These are phyloP conservation scores for Aplysia californica DNA, from an alignment of 1,140 invertebrate species.

Conservation along the genomic window DNA sequence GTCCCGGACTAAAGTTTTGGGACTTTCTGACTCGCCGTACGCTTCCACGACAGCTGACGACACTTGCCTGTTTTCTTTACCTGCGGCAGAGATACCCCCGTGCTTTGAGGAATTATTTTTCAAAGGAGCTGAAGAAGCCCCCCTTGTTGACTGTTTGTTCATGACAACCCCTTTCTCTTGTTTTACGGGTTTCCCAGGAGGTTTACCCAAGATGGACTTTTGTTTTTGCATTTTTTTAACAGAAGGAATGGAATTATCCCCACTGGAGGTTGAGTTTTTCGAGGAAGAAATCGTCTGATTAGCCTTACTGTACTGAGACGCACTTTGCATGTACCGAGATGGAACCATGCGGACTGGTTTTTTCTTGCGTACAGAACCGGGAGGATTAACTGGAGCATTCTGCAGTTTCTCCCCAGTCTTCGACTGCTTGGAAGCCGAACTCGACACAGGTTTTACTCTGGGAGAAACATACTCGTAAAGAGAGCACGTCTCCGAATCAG, in stretches of 20 bases:
- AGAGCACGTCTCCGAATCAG: slow-evolving; percentile 21
- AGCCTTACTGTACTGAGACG: neutral
- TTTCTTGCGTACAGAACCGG: neutral
- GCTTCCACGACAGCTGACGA: neutral
- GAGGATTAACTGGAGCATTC: neutral
- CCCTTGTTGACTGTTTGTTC: neutral
- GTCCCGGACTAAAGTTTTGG: neutral
- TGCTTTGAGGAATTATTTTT: neutral
- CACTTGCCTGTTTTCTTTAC: neutral
- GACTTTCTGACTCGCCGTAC: neutral
- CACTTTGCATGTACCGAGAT: slow-evolving; percentile 18
- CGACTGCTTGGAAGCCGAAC: neutral
- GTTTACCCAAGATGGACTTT: neutral
- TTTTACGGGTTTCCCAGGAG: neutral
- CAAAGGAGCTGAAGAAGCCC: too few relatives aligned
- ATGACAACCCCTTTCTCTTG: neutral
- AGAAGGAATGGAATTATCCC: neutral
- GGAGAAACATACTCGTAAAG: slow-evolving; percentile 5
- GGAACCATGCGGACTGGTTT: neutral
- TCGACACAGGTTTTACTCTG: neutral
- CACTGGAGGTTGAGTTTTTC: neutral
- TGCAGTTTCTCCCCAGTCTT: neutral
- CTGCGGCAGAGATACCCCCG: neutral
- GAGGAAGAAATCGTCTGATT: neutral
- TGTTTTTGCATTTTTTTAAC: neutral